Base-by-base conservation (phyloP, 23 tunicate species). In the Corella eumyota region DNA sequence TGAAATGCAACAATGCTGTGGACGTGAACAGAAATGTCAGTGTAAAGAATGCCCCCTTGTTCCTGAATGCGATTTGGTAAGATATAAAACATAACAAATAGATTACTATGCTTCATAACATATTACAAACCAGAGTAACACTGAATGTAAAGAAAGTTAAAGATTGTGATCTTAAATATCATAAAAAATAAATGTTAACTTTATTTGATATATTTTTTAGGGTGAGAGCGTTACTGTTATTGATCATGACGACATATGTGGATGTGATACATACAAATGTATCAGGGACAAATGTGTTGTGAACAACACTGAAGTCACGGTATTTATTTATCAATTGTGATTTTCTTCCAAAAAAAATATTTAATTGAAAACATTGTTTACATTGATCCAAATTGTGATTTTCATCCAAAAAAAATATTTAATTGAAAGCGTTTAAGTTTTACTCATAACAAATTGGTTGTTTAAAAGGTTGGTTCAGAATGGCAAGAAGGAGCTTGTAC, bases 1-100 rank as follows among this genome's bases (percentile, higher is more conserved):
- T 1, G 31, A 36, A 29, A 36, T 34, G 66, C 25, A 32, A 5
- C 4, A 30, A 26, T 61, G 66, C 27, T 61, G 66, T 61, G 66
- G 66, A 19, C 47, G 47, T 36, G 27, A 21, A 34, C 51, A 61
- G 47, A 61, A 21, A 34, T 61, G 66, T 25, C 24, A 61, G 24
- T 61, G 66, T n/a, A 6, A 6, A 32, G 66, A 61, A 30, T 61
- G 66, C 27, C 13, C 47, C 21, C 47, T 46, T 6, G 20, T 15
- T 4, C 66, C 66, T n/a, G 35, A 45, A 34, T 61, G 66, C 27
- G 19, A 21, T 17, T 23, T 36, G 66, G 66, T 61, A 61, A 35
- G 28, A n/a, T n/a, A n/a, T n/a, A n/a, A n/a, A n/a, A n/a, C n/a
- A n/a, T n/a, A n/a, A n/a, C n/a, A n/a, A n/a, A n/a, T n/a, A n/a